Percentiles rank a stretch among this genome's conserved stretches.
Conservation (phyloP, 2,113 vertebrate species). For the Brachirus orientalis region DNA sequence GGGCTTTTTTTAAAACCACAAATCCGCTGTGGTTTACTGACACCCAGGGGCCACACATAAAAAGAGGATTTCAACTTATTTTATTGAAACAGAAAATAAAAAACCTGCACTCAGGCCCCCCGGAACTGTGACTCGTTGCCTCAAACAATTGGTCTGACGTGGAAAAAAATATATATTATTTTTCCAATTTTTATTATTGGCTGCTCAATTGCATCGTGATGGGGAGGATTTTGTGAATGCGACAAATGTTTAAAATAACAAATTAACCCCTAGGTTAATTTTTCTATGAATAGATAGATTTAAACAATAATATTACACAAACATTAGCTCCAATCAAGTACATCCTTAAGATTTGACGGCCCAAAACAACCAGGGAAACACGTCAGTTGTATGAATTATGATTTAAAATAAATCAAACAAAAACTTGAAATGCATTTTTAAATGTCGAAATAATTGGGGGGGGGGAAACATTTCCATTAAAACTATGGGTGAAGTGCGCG, state of each 20-base stretch:
- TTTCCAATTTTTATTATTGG: no score
- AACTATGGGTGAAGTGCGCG: no score
- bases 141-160: slow-evolving; percentile 12
- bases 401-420: no score
- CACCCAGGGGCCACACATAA: slow-evolving; percentile 1
- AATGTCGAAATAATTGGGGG: no score
- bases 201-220: slow-evolving; percentile 50
- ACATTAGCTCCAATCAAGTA: neutral
- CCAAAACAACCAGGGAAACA: neutral
- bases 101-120: neutral
- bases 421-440: no score
- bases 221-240: slow-evolving; percentile 14
- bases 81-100: slow-evolving; percentile 20
- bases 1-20: neutral
- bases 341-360: neutral
- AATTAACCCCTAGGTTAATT: slow-evolving; percentile 46
- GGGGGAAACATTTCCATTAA: no score
- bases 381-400: no score
- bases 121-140: no score
- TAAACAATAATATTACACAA: no score
- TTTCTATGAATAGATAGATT: slow-evolving; percentile 1
- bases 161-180: slow-evolving; percentile 39
- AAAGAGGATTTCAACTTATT: neutral
- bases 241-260: slow-evolving; percentile 36
- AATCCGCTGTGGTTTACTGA: neutral